phyloP scores from a whole-genome alignment of 2,888 invertebrate species.

The Synanthedon formicaeformis region DNA sequence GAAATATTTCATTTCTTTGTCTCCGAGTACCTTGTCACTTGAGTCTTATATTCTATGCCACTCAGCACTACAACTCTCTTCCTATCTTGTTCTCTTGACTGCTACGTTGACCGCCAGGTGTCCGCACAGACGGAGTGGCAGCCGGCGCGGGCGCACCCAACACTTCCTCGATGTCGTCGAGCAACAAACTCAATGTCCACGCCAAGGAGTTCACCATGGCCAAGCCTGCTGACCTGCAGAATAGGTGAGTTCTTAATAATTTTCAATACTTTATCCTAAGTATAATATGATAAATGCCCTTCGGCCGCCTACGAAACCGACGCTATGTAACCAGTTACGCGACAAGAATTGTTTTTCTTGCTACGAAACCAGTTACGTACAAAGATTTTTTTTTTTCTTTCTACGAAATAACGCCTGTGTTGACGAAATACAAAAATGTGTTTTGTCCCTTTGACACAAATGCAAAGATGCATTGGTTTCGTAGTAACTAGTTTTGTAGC shows the following conservation, averaged over 20 bases:
- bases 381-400: too few species aligned
- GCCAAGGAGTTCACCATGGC: constrained; percentile 92
- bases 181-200: constrained; percentile 84
- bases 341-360: too few species aligned
- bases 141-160: constrained; percentile 39
- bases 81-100: constrained; percentile 55
- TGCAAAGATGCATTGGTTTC: too few species aligned
- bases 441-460: too few species aligned
- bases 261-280: constrained; percentile 2
- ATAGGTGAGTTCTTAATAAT: constrained; percentile 44
- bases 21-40: constrained; percentile 11
- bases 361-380: too few species aligned
- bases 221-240: constrained; percentile 68
- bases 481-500: too few species aligned
- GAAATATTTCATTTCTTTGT: too few species aligned
- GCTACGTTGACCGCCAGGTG: constrained; percentile 68
- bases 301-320: too few species aligned
- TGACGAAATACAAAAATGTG: too few species aligned
- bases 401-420: too few species aligned
- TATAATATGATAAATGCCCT: constrained; percentile 4
- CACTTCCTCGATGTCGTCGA: constrained; percentile 25
- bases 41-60: not conserved
- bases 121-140: constrained; percentile 72
- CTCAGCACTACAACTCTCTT: not conserved
- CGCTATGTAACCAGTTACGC: too few species aligned